phyloP scores from a whole-genome alignment of 2,113 vertebrate species.

The Xiphorhynchus elegans region DNA sequence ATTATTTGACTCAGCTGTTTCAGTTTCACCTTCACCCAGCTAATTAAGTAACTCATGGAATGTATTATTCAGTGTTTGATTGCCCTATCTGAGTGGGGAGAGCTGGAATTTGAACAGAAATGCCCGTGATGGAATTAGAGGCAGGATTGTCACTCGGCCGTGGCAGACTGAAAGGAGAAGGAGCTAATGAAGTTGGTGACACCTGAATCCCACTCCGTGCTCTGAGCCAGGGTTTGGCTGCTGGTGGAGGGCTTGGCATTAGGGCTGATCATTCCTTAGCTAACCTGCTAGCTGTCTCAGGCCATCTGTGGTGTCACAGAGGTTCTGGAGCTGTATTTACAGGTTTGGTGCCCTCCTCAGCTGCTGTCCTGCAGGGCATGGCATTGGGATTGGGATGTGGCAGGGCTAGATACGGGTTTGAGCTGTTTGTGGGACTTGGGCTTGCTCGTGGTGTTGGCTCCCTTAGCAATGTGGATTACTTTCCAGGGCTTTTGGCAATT shows the following conservation, averaged over 20 bases:
- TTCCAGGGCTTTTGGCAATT: background rate
- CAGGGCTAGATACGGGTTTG: background rate
- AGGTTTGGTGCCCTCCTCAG: background rate
- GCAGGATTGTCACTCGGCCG: background rate
- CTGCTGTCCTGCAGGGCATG: background rate
- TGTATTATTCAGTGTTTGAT: conserved; percentile 71
- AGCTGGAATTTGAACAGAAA: background rate
- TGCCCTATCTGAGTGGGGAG: conserved; percentile 41
- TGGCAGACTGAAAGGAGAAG: background rate
- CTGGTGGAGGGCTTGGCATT: background rate
- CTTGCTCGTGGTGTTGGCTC: background rate
- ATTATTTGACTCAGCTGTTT: conserved; percentile 75
- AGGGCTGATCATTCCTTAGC: background rate
- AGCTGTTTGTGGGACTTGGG: background rate
- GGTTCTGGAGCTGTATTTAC: background rate
- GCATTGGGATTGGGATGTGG: background rate
- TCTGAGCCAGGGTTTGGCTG: background rate
- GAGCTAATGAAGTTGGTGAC: background rate
- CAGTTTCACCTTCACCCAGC: conserved; percentile 75
- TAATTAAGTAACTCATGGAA: conserved; percentile 79
- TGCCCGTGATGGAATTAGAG: conserved; percentile 15
- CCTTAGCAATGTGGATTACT: background rate
- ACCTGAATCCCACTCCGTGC: background rate
- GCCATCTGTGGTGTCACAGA: background rate
- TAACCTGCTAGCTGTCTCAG: background rate